Conservation (phyloP, 2,113 vertebrate genomes). For the Oostethus manadensis region DNA sequence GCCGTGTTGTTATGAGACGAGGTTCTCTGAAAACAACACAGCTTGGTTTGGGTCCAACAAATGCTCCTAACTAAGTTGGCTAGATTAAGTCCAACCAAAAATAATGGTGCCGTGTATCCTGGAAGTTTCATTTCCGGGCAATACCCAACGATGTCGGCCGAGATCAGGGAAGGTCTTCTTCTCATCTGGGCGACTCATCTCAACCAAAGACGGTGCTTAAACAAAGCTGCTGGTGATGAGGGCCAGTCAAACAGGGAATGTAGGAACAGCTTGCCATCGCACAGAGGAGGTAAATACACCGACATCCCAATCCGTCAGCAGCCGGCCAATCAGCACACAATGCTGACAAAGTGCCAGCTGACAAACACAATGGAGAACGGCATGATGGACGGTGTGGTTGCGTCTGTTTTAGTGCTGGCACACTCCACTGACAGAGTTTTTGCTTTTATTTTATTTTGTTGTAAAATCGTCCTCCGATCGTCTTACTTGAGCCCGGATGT, state of each 20-base stretch:
- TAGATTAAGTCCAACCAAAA: too few species aligned
- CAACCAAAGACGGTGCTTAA: too few species aligned
- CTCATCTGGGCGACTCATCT: constrained; percentile 60
- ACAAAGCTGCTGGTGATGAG: constrained; percentile 58
- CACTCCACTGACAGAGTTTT: constrained; percentile 17
- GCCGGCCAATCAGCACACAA: constrained; percentile 59
- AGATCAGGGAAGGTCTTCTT: constrained; percentile 61
- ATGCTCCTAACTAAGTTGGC: too few species aligned
- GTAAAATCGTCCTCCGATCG: too few species aligned
- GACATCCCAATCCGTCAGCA: constrained; percentile 61
- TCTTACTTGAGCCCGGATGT: too few species aligned
- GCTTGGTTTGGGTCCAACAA: too few species aligned
- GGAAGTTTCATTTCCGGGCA: too few species aligned
- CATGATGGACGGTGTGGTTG: constrained; percentile 16
- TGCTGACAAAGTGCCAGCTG: constrained; percentile 34
- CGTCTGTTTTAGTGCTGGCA: constrained; percentile 21
- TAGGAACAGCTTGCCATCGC: constrained; percentile 53
- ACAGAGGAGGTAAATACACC: constrained; percentile 68
- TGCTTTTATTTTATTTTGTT: neutral
- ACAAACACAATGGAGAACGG: constrained; percentile 40
- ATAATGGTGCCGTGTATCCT: too few species aligned
- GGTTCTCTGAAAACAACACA: too few species aligned
- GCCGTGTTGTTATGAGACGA: too few species aligned
- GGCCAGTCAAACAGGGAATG: constrained; percentile 56
- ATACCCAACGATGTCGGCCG: too few species aligned